Conservation (phyloP, 1,140 invertebrate species). For the Zaprionus tsacasi region DNA sequence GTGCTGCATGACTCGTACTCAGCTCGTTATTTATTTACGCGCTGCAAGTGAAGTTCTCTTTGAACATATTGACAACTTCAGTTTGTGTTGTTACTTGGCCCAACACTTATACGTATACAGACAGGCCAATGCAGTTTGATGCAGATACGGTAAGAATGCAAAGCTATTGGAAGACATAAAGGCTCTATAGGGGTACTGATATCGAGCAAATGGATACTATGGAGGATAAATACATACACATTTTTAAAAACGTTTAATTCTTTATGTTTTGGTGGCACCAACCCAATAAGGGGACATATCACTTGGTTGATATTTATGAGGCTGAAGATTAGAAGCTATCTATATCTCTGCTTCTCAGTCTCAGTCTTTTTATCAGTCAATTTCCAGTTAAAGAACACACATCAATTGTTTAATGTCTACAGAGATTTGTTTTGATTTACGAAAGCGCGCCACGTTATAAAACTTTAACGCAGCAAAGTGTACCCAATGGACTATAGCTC, state of each 20-base stretch:
- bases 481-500: slow-evolving; percentile 41
- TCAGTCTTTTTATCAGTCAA: not conserved
- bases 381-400: not conserved
- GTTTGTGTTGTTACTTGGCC: slow-evolving; percentile 30
- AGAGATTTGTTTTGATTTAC: slow-evolving; percentile 46
- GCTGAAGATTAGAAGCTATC: not conserved
- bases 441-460: slow-evolving; percentile 41
- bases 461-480: slow-evolving; percentile 44
- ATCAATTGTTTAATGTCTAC: slow-evolving; percentile 18
- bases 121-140: too few relatives aligned
- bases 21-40: slow-evolving; percentile 70
- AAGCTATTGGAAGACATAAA: too few relatives aligned
- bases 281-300: not conserved
- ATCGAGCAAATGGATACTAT: too few relatives aligned
- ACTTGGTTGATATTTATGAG: not conserved
- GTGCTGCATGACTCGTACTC: not conserved
- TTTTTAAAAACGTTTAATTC: too few relatives aligned
- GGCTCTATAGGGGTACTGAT: too few relatives aligned
- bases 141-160: too few relatives aligned
- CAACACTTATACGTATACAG: slow-evolving; percentile 14
- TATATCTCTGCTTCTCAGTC: too few relatives aligned
- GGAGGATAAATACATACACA: too few relatives aligned
- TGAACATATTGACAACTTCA: slow-evolving; percentile 52
- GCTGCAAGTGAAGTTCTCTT: slow-evolving; percentile 67
- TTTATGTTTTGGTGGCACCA: too few relatives aligned